Base-by-base conservation (phyloP, 2,113 vertebrate species). In the Scomber japonicus region DNA sequence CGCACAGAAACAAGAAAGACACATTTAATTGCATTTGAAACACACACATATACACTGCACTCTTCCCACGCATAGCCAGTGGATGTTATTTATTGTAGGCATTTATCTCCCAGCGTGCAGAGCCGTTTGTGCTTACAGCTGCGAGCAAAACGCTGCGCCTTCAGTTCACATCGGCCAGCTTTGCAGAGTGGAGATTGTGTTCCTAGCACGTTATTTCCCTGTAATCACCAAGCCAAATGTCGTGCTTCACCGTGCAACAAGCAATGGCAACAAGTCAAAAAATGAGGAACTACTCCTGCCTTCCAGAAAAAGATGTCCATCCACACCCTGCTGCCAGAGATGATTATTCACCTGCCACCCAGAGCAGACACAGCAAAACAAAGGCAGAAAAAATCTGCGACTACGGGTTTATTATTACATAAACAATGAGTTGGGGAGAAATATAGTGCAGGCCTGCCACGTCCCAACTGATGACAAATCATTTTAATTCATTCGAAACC, bases 41-140 rank as follows among this genome's bases (percentile, higher is more conserved):
- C 68, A 75, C 40, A 73, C 66, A 44, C 35, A 45, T 9, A 35
- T 49, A 53, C 24, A 55, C 53, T 17, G 60, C 0, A 3, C 5
- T 31, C 53, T 15, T 46, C 78, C 44, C 45, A 65, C 44, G 8
- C 70, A 60, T 59, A 62, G 54, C 73, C 59, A 15, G 49, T 78
- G 86, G 77, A 81, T 79, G 61, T 75, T 87, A 82, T 89, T 89
- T 93, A 87, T 84, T 83, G 64, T 40, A 62, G 65, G 59, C 60
- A 90, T 92, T 93, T 86, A 89, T 92, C 89, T 88, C 71, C 70
- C 78, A 59, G 63, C 16, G n/a, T 57, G 71, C 46, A 50, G 61
- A 44, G 16, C 77, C 51, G 62, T 73, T 83, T 91, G 65, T 69
- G 76, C 12, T 78, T 9, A 69, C 66, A 55, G 72, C 80, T 72